Percentiles rank a stretch among this genome's conserved stretches.
Evolutionary conservation across 2,113 vertebrate genomes (phyloP).

Genomic region (Coregonus clupeaformis): DNA sequence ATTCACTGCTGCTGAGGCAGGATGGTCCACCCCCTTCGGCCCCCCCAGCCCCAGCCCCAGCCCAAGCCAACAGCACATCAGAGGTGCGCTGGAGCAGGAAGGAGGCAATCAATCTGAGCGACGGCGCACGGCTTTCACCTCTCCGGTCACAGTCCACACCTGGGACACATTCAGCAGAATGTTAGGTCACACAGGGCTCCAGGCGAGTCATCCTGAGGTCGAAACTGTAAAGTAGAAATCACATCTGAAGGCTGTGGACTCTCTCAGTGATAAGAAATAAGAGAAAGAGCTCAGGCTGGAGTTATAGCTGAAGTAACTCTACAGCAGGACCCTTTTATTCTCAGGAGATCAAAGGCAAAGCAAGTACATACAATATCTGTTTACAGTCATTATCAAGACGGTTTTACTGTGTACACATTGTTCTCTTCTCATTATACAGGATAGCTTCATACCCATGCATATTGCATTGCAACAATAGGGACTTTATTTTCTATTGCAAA

Average conservation of each 20-base stretch:
- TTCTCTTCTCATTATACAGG: neutral
- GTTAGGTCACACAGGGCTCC: slow-evolving; percentile 53
- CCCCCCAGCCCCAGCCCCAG: neutral
- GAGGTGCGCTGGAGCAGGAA: slow-evolving; percentile 59
- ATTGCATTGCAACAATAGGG: neutral
- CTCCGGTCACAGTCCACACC: slow-evolving; percentile 61
- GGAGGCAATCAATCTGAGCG: slow-evolving; percentile 57
- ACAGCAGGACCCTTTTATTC: neutral
- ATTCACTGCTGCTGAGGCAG: slow-evolving; percentile 32
- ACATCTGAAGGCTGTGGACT: slow-evolving; percentile 34
- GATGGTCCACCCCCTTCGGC: slow-evolving; percentile 12
- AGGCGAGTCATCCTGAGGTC: slow-evolving; percentile 53
- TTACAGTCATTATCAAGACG: slow-evolving; percentile 19
- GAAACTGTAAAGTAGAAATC: slow-evolving; percentile 44
- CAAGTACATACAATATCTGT: slow-evolving; percentile 14
- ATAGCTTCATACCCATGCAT: neutral
- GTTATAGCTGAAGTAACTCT: neutral
- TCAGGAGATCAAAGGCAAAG: neutral
- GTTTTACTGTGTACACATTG: neutral
- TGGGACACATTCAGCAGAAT: slow-evolving; percentile 64
- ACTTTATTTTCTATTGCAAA: neutral
- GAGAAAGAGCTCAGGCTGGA: slow-evolving; percentile 16
- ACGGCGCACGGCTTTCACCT: slow-evolving; percentile 55
- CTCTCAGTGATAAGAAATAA: slow-evolving; percentile 31
- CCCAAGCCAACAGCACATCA: slow-evolving; percentile 31